Evolutionary conservation across 2,113 vertebrate genomes (phyloP).

Genomic region (Acanthisitta chloris): DNA sequence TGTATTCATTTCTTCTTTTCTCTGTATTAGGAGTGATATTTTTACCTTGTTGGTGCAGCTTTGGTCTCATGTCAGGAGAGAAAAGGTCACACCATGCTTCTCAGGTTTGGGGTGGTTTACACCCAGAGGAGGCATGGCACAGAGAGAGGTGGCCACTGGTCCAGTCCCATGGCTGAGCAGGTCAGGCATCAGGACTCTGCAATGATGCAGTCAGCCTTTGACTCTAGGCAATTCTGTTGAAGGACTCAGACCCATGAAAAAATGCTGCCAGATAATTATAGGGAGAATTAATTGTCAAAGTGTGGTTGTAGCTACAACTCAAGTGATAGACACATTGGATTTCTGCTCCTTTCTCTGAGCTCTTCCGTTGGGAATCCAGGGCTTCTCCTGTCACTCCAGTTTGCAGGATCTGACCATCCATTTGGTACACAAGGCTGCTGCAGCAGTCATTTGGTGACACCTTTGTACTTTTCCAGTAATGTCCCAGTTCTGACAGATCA

Average conservation of each 20-base stretch:
- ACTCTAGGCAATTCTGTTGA: not conserved
- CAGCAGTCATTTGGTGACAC: not conserved
- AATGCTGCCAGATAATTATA: not conserved
- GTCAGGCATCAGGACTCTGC: not conserved
- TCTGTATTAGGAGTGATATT: not conserved
- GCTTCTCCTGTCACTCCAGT: not conserved
- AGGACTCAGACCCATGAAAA: not conserved
- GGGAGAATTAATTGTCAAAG: not conserved
- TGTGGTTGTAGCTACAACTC: not conserved
- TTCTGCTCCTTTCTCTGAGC: not conserved
- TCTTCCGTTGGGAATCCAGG: not conserved
- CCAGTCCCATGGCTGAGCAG: too few relatives aligned
- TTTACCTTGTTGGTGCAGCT: not conserved
- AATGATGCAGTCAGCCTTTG: not conserved
- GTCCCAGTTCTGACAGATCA: not conserved
- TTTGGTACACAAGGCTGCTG: not conserved
- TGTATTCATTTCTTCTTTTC: not conserved
- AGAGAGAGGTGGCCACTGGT: too few relatives aligned
- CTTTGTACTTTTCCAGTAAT: not conserved
- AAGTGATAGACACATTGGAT: not conserved
- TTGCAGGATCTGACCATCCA: not conserved
- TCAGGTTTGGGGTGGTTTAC: not conserved
- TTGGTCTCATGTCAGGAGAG: not conserved
- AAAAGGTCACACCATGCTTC: fast-evolving
- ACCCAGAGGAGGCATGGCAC: too few relatives aligned